Percentiles rank a stretch among this genome's conserved stretches.
Conservation (phyloP, 2,797 vertebrate genomes). For the Molossus molossus region DNA sequence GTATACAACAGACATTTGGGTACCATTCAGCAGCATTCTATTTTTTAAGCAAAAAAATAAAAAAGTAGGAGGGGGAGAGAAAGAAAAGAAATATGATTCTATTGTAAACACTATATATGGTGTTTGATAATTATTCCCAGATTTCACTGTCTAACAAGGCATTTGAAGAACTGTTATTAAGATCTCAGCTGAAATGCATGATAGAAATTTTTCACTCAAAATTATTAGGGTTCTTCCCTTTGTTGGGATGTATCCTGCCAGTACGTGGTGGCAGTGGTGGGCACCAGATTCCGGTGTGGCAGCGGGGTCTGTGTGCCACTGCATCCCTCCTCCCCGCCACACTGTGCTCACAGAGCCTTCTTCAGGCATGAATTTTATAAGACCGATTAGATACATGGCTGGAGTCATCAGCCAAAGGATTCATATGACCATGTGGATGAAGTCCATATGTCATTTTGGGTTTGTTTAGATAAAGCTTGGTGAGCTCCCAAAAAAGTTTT, state of each 20-base stretch:
- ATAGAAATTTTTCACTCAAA: constrained; percentile 84
- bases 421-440: constrained; percentile 74
- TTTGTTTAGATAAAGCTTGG: constrained; percentile 77
- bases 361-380: constrained; percentile 67
- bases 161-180: constrained; percentile 88
- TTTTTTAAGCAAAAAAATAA: constrained; percentile 88
- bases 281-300: constrained; percentile 69
- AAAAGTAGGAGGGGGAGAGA: constrained; percentile 3
- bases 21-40: constrained; percentile 90
- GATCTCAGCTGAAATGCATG: constrained; percentile 84
- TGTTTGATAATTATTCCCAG: constrained; percentile 92
- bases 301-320: constrained; percentile 45
- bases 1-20: constrained; percentile 88
- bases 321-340: constrained; percentile 13
- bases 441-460: constrained; percentile 70
- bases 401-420: constrained; percentile 66
- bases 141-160: constrained; percentile 89
- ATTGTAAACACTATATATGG: constrained; percentile 90
- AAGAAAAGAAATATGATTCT: constrained; percentile 90
- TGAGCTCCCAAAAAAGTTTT: constrained; percentile 66
- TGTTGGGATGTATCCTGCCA: constrained; percentile 56
- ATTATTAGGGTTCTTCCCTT: constrained; percentile 79
- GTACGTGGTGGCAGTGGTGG: constrained; percentile 71
- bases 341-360: not conserved
- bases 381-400: constrained; percentile 67